These are phyloP conservation scores for Seriola dumerili DNA, from an alignment of 2,113 vertebrate genomes.

Conservation along the genomic window DNA sequence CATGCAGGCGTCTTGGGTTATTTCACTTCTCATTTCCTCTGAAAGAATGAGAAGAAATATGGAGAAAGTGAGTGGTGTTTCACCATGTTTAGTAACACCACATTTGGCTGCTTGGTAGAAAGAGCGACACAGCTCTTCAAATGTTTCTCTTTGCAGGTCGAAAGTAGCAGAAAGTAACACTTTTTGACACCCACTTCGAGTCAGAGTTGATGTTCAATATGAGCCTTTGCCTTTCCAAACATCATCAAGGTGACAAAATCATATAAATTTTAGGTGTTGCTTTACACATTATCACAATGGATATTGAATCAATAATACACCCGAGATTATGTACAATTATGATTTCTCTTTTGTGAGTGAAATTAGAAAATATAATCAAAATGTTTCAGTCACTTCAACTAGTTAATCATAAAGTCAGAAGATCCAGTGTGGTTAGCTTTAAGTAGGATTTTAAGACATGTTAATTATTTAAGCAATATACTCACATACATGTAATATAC, in stretches of 20 bases:
- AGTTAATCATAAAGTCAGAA: background rate
- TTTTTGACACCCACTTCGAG: background rate
- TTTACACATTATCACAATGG: background rate
- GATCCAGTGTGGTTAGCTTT: background rate
- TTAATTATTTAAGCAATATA: conserved; percentile 13
- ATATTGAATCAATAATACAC: background rate
- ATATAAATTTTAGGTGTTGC: too few species aligned
- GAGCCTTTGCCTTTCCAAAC: background rate
- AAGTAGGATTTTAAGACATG: conserved; percentile 9
- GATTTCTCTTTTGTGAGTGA: conserved; percentile 31
- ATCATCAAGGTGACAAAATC: background rate
- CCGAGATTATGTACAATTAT: background rate
- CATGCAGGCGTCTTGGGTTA: conserved; percentile 89
- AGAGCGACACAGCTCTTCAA: background rate
- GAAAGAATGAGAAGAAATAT: conserved; percentile 70
- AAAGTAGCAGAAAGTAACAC: background rate
- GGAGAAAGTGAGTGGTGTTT: background rate
- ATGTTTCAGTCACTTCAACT: background rate
- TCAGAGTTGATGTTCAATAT: background rate
- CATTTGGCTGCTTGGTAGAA: background rate
- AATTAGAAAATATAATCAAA: conserved; percentile 22
- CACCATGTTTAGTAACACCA: background rate
- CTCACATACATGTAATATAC: conserved; percentile 4
- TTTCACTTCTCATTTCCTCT: conserved; percentile 82
- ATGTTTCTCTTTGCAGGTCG: background rate